Conservation (phyloP, 1,140 invertebrate species). For the Chlorops oryzae region DNA sequence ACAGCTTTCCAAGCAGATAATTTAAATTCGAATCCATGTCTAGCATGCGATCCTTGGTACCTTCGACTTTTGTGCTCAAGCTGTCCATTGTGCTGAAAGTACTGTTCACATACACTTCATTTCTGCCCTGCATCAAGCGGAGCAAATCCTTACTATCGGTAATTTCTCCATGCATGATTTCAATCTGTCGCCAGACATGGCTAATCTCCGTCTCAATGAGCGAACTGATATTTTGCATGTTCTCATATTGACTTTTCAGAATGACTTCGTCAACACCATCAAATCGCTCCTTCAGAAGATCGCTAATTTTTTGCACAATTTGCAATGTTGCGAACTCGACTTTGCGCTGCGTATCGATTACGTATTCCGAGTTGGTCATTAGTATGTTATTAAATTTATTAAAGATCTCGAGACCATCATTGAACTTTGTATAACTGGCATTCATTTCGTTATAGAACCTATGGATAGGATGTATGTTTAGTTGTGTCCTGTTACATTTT, state of each 20-base stretch:
- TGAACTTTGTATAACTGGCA: conserved; percentile 54
- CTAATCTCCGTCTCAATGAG: conserved; percentile 77
- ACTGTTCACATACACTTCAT: conserved; percentile 73
- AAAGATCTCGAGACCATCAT: conserved; percentile 51
- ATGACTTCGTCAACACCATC: conserved; percentile 63
- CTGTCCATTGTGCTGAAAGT: conserved; percentile 73
- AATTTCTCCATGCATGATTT: conserved; percentile 81
- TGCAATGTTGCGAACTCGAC: conserved; percentile 81
- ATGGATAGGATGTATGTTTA: too few relatives aligned
- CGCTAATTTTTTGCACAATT: conserved; percentile 72
- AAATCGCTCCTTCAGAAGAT: conserved; percentile 62
- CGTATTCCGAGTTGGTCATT: conserved; percentile 76
- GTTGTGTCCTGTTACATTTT: neutral
- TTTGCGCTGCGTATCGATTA: conserved; percentile 74
- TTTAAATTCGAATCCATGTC: conserved; percentile 83
- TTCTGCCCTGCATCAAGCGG: conserved; percentile 70
- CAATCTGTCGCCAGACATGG: conserved; percentile 81
- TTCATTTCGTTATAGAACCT: conserved; percentile 53
- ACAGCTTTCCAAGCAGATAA: conserved; percentile 71
- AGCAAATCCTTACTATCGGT: conserved; percentile 67
- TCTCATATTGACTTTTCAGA: conserved; percentile 66
- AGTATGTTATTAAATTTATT: conserved; percentile 73
- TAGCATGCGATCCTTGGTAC: conserved; percentile 70
- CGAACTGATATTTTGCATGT: conserved; percentile 65
- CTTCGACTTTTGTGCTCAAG: conserved; percentile 71